Base-by-base conservation (phyloP, 2,888 invertebrate genomes). In the Marasmarcha lunaedactyla region DNA sequence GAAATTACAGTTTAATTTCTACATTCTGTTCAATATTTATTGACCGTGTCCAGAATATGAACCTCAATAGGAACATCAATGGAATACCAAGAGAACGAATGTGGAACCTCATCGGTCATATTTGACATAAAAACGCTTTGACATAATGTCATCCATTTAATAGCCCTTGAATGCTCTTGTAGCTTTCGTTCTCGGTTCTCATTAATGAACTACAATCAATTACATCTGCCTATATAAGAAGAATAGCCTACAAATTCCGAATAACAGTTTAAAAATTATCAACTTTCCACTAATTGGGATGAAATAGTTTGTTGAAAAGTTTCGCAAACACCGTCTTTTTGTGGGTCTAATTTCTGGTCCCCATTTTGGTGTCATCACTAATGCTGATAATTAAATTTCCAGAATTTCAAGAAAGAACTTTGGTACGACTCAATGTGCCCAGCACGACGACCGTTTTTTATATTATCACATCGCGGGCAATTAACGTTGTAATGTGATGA, bases 361-460 rank as follows among this genome's bases (percentile, higher is more conserved):
- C 59, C 61, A 52, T 56, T 67, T 74, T 56, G 66, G 72, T 74
- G 77, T 72, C 77, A 66, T 52, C 52, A 46, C 65, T 71, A 71
- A 76, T 70, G 65, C 55, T 48, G 78, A 76, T 83, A 83, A 83
- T 79, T 78, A 78, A 78, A 77, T 71, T 74, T 76, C 67, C 69
- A 65, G 63, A 67, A 72, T 3, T 20, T 3, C 20, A 3, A 20
- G 4, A 68, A 3, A 20, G 4, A 68, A 71, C 70, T 62, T 52
- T 59, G 59, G 57, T 62, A 55, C 55, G 59, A 56, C 59, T 64
- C 72, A 74, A 79, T 78, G 79, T 71, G 71, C 71, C 65, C 68
- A 67, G 73, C 78, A 79, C 72, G 81, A 70, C 62, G 20, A 20
- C 20, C 3, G 3, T 20, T 7, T 20, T 20, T 20, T 20, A 20